phyloP scores from a whole-genome alignment of 2,113 vertebrate genomes.

The Xiphophorus couchianus region DNA sequence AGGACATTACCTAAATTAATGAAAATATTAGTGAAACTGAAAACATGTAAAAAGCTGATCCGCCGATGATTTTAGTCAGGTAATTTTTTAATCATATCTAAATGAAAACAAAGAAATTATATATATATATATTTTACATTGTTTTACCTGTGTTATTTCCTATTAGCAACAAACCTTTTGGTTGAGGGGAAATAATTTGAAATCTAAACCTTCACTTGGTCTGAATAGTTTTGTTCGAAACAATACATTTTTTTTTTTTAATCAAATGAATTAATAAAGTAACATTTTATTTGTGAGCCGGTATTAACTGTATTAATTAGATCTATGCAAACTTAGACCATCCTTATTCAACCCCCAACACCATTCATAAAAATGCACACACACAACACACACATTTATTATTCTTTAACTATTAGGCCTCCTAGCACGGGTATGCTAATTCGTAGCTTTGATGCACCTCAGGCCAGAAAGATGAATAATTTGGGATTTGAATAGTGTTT shows the following conservation, averaged over 20 bases:
- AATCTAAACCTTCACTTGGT: neutral
- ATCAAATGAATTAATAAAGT: neutral
- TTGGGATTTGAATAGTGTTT: slow-evolving; percentile 58
- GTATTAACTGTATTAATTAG: too few species aligned
- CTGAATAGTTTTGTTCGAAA: too few species aligned
- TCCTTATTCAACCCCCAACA: slow-evolving; percentile 5
- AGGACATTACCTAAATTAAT: neutral
- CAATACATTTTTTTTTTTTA: neutral
- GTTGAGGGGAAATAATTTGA: neutral
- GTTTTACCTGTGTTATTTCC: too few species aligned
- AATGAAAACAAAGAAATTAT: too few species aligned
- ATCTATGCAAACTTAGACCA: neutral
- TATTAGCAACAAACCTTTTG: too few species aligned
- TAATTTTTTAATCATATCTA: too few species aligned
- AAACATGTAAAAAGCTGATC: too few species aligned
- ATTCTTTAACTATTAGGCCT: slow-evolving; percentile 35
- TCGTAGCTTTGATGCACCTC: slow-evolving; percentile 25
- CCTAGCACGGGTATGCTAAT: slow-evolving; percentile 54
- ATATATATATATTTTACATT: too few species aligned
- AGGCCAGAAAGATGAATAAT: slow-evolving; percentile 57
- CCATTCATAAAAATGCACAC: slow-evolving; percentile 3
- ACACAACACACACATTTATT: slow-evolving; percentile 13
- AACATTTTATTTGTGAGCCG: neutral
- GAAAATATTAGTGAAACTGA: neutral
- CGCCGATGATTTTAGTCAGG: too few species aligned